Base-by-base conservation (phyloP, 1,140 invertebrate species). In the Drosophila repletoides region DNA sequence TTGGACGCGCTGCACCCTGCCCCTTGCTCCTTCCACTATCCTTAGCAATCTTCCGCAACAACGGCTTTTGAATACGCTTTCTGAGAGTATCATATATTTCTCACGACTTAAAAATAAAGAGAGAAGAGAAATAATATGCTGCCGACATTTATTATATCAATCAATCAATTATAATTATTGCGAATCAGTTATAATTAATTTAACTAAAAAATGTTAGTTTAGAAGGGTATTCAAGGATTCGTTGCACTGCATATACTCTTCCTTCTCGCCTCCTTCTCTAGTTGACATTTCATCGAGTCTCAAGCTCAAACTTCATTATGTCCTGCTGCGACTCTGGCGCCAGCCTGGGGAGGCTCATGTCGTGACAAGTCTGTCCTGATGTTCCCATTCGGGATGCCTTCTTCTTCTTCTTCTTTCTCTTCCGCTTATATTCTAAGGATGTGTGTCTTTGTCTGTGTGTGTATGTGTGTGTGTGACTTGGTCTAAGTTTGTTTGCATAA, bases 401-500 rank as follows among this genome's bases (percentile, higher is more conserved):
- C 21, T 21, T 26, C 29, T 31, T n/a, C 31, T 29, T 43, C 38
- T 66, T 24, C 59, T 70, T 53, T 41, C 52, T 58, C 76, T 46
- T 15, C 64, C 34, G 17, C 36, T 40, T n/a, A n/a, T 19, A n/a
- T n/a, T 1, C 3, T 19, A 7, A 24, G n/a, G 28, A 29, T n/a
- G 14, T 33, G 4, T 40, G 21, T 21, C 15, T 56, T n/a, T 14
- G n/a, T 17, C n/a, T 56, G 36, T 56, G 48, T 34, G 24, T 49
- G 40, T 59, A 36, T 58, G 34, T 64, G 45, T 64, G 56, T 77
- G 66, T 86, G 72, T 86, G 80, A 73, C 70, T 83, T 79, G 74
- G 75, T 86, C 80, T 86, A 80, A 86, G 80, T 86, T 86, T 86
- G 80, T 86, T 86, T 86, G 80, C 80, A 86, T 86, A 86, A 86